Base-by-base conservation (phyloP, 2,113 vertebrate species). In the Candoia aspera region DNA sequence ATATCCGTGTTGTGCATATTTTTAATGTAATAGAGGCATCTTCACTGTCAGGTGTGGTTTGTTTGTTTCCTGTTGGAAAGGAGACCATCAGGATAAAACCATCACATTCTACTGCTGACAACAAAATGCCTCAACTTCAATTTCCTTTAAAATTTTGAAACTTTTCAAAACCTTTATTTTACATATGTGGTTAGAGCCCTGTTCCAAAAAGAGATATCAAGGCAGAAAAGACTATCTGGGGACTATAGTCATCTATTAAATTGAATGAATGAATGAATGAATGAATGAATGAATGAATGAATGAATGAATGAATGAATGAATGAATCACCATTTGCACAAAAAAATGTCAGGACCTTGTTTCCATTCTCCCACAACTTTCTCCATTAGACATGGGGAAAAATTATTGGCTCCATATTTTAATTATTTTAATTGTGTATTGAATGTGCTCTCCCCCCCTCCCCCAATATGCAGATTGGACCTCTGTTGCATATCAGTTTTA, bases 1-100 rank as follows among this genome's bases (percentile, higher is more conserved):
- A 96, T 95, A 95, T 96, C 92, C 95, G 95, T 96, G 95, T 95
- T 92, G 94, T 96, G 95, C 93, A 96, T 92, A 96, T 96, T 91
- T 95, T 96, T 91, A 96, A 96, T n/a, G 64, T 68, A 95, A 85
- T 42, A 95, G 94, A 94, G 79, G 94, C 94, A 95, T 95, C 93
- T 97, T 95, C 90, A 94, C 92, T 94, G 95, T 92, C 90, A 96
- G 91, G 96, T 94, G 94, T 89, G 93, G 95, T 91, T 96, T 73
- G 62, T 42, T 64, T 87, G 24, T 96, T 91, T 95, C 94, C 95
- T 92, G 94, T 94, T 96, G 93, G 95, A 92, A 93, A 33, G 54
- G 64, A 94, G 91, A 92, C 94, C 94, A 93, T 91, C 93, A 95
- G 86, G 90, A 92, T 79, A 92, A 95, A 96, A 96, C 17, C 15